phyloP scores from a whole-genome alignment of 2,113 vertebrate species.

The Muscicapa adusta region DNA sequence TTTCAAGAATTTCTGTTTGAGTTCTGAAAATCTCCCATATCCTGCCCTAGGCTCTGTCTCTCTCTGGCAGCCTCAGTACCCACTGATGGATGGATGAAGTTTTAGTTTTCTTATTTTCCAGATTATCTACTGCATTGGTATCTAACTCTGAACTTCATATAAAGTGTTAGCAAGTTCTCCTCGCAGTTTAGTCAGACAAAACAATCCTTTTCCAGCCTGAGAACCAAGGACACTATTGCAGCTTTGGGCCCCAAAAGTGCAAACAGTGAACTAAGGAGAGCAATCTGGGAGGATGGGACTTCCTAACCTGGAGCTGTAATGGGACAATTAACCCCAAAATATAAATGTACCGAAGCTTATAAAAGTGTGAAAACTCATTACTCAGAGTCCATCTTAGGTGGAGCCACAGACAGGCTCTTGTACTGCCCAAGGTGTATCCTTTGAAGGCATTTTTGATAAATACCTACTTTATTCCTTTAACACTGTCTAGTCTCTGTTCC shows the following conservation, averaged over 20 bases:
- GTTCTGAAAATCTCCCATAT: neutral
- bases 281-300: neutral
- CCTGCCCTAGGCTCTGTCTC: neutral
- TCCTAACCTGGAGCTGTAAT: neutral
- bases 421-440: neutral
- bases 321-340: neutral
- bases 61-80: neutral
- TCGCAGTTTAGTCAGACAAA: neutral
- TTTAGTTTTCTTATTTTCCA: neutral
- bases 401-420: accelerated
- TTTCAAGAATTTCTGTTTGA: neutral
- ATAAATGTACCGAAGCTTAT: neutral
- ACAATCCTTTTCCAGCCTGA: neutral
- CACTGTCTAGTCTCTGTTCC: neutral
- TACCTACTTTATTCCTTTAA: neutral
- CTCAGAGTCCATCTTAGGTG: accelerated
- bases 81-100: neutral
- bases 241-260: neutral
- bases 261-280: neutral
- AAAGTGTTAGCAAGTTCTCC: neutral
- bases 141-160: neutral
- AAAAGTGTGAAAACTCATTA: neutral
- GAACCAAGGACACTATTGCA: neutral
- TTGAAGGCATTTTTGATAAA: neutral
- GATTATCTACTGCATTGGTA: neutral